phyloP scores from a whole-genome alignment of 2,797 vertebrate genomes.

The Paguma larvata region DNA sequence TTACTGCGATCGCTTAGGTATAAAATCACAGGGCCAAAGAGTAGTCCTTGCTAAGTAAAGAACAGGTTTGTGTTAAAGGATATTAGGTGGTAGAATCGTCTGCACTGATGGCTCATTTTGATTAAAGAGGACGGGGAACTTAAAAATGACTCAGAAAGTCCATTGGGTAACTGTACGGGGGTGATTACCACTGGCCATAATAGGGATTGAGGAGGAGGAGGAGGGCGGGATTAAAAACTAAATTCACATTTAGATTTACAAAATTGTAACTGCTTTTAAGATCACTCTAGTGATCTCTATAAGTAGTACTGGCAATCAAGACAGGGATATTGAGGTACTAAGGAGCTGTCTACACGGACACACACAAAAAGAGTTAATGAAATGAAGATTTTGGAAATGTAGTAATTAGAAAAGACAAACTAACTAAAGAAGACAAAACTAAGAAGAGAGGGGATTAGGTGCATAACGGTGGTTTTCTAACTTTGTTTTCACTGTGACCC shows the following conservation, averaged over 20 bases:
- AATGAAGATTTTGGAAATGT: not conserved
- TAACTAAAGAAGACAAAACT: not conserved
- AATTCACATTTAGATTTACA: not conserved
- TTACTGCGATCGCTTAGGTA: not conserved
- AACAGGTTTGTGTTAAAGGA: not conserved
- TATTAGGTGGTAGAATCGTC: not conserved
- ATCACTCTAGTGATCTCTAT: not conserved
- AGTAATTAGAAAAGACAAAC: not conserved
- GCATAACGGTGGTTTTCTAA: not conserved
- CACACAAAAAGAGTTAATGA: not conserved
- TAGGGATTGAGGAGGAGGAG: not conserved
- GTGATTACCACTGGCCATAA: not conserved
- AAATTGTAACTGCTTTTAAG: not conserved
- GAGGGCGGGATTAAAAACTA: not conserved
- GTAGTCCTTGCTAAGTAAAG: not conserved
- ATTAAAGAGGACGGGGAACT: not conserved
- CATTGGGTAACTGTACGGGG: not conserved
- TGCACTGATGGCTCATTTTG: not conserved
- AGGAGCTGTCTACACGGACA: not conserved
- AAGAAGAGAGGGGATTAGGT: not conserved
- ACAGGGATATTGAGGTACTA: not conserved
- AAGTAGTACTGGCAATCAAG: not conserved
- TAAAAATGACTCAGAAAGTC: not conserved
- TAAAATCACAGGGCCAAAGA: not conserved
- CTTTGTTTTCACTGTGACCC: not conserved